Base-by-base conservation (phyloP, 2,797 vertebrate species). In the Siniperca obscura region DNA sequence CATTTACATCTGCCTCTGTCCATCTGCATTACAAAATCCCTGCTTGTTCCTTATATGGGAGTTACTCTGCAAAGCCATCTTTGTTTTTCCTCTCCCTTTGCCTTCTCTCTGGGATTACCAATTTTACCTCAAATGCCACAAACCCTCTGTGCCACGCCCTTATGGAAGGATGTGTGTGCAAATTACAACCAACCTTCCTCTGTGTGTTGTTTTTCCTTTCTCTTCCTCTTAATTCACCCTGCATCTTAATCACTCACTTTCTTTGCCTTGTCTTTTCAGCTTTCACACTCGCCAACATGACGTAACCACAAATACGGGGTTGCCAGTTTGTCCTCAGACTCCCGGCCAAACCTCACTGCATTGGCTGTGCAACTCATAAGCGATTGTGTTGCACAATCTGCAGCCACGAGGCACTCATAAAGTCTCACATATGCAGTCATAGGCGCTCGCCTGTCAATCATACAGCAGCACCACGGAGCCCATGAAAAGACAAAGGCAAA, bases 1-100 rank as follows among this genome's bases (percentile, higher is more conserved):
- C 70, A 44, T 75, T 87, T 83, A 56, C 90, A 90, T 89, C 87
- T 92, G 89, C 78, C 60, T 88, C 85, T 19, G 78, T 93, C 87
- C 73, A 76, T 92, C 87, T 86, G 74, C 46, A 62, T 64, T 14
- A 61, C 3, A 1, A 78, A 86, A 86, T 55, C 83, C 55, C 66
- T 5, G 30, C 72, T 82, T 67, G 75, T 81, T 80, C 68, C 73
- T 72, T 19, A 84, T 65, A 64, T 67, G 67, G 38, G 75, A 80
- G 34, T 81, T 70, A 17, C 57, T 64, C 30, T 19, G 7, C 46
- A 72, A 55, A 38, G 64, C 52, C 60, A 21, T 62, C 73, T 74
- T 72, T 76, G 53, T 83, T 57, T 75, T 62, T 22, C 50, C 61
- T 69, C 38, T 48, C 13, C 55, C 30, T 72, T 70, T 61, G 22